Evolutionary conservation across 1,140 invertebrate species (phyloP), one percentile per base, ranked within the genome.

Genomic region (Ceratosolen solmsi): DNA sequence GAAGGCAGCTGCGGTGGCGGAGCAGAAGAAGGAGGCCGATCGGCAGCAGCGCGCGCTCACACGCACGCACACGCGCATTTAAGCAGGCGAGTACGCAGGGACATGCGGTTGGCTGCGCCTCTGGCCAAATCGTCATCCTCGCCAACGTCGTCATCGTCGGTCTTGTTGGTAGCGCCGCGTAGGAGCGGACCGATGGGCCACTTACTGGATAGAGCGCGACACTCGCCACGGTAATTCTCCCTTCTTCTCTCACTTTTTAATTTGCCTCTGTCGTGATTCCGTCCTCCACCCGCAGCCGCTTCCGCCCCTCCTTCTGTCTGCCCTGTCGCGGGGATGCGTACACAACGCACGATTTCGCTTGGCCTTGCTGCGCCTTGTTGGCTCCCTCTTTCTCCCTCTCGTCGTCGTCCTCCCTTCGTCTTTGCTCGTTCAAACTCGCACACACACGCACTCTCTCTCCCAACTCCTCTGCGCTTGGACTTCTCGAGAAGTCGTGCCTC

Each of bases 61-160:
- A 15, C 15, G 25, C 15, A 41, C 38, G 13, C 9, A 20, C 9
- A 13, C 20, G n/a, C 20, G 25, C 36, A 5, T 38, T 41, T 1
- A 15, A 5, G 25, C 15, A 41, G 22, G 13, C 9, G 4, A 27
- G 22, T 5, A 9, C 17, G 41, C 77, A 54, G 68, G 63, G 71
- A 30, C 54, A 78, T 76, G 58, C 80, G 41, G 46, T 36, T 41
- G 77, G 27, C 36, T 30, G 22, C 65, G 30, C 30, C 54, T n/a
- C 54, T 56, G 70, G 36, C 41, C 25, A n/a, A 70, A 49, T 81
- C 78, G 41, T 77, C 80, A 49, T 74, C 82, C 27, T 83, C 84
- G 82, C 68, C 68, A 54, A 68, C 79, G 82, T 72, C 60, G 71
- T 68, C 75, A 77, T 84, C 84, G 82, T 82, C 75, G 75, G 30